Conservation (phyloP, 2,888 invertebrate genomes). For the Drosophila parthenogenetica region DNA sequence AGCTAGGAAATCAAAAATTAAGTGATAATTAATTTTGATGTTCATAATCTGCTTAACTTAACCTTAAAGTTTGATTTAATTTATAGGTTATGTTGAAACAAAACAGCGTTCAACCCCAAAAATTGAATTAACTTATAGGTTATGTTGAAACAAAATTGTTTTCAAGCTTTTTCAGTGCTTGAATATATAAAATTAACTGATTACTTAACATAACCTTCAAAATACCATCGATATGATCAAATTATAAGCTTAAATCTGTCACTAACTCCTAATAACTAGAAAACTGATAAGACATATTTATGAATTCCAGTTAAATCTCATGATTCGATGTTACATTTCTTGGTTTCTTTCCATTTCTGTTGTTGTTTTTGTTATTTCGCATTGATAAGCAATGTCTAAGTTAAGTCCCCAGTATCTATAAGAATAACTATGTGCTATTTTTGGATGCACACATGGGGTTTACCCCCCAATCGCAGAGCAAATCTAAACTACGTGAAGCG, state of each 20-base stretch:
- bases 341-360: no score
- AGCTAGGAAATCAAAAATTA: no score
- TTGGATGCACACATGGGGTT: slow-evolving; percentile 3
- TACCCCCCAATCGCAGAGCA: slow-evolving; percentile 14
- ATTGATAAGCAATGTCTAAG: slow-evolving; percentile 41
- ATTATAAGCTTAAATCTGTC: background rate
- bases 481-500: no score
- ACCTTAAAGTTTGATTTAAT: no score
- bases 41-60: no score
- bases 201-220: background rate
- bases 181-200: no score
- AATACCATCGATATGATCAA: background rate
- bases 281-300: slow-evolving; percentile 19
- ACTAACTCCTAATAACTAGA: background rate
- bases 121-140: no score
- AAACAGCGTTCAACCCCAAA: no score
- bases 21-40: no score
- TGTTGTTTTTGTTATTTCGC: background rate
- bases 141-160: no score
- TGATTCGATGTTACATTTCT: slow-evolving; percentile 22
- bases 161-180: no score
- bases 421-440: slow-evolving; percentile 25
- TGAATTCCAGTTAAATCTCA: slow-evolving; percentile 28
- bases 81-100: no score
- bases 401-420: slow-evolving; percentile 37